Evolutionary conservation across 1,140 invertebrate genomes (phyloP), one percentile per base, ranked within the genome.

Genomic region (Zophobas morio): DNA sequence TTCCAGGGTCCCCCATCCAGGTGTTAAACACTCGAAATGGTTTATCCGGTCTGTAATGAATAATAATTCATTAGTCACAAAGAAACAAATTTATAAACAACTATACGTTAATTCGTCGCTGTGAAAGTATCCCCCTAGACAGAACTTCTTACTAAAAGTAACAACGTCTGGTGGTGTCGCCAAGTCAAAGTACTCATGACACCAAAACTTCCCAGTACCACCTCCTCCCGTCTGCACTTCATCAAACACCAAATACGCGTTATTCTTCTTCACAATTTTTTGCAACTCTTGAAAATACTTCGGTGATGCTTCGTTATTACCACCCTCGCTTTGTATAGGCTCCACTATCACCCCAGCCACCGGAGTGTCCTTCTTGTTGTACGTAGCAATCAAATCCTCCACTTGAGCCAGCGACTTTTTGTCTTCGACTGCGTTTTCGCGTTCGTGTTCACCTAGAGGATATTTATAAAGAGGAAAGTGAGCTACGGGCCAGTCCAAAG

Each of bases 1-100:
- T 99, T 20, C 95, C 92, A 4, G 99, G 98, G 86, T 99, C 99
- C 20, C 99, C 99, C 92, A 99, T 95, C 99, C 98, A 99, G 0
- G 99, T 99, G 86, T 99, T 99, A 87, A 99, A 99, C 70, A 99
- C 95, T 74, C 98, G 89, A 84, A 97, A 99, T 0, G 94, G 88
- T 84, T 97, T 91, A 49, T 91, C 89, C 3, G 94, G 92, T 39
- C 57, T 76, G 36, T 5, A 66, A 63, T 63, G 34, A 8, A 46
- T 46, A 46, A 4, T 46, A 8, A 8, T 4, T 34, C 1, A 72
- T 51, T 2, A 47, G 42, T 47, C 42, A 6, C 39, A 70, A 40
- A 37, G n/a, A 42, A 0, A 70, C 6, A 35, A 71, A 20, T 20
- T 20, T 46, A 60, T n/a, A 51, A 37, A 71, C 66, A 6, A 3